Evolutionary conservation across 2,113 vertebrate species (phyloP).

Genomic region (Mohoua ochrocephala): DNA sequence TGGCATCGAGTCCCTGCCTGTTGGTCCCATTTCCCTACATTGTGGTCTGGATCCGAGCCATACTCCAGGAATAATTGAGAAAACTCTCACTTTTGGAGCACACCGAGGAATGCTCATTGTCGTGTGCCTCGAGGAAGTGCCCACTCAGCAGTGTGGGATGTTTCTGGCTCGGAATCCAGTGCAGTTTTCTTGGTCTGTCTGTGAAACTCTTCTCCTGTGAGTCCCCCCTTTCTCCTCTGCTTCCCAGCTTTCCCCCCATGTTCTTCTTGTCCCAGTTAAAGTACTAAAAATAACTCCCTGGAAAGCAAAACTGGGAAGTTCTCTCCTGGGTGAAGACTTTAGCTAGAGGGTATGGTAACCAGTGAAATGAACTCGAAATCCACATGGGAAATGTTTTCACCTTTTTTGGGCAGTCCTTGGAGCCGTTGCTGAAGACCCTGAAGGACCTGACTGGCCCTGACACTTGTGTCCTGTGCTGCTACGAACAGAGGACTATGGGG

Average conservation of each 20-base stretch:
- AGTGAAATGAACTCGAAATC: neutral
- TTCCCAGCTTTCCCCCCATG: neutral
- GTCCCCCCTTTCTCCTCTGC: neutral
- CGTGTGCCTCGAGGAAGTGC: neutral
- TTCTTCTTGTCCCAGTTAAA: conserved; percentile 16
- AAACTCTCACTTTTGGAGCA: neutral
- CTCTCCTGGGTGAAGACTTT: neutral
- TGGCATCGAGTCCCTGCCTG: accelerated
- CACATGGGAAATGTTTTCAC: neutral
- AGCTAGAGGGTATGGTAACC: neutral
- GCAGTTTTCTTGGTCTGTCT: neutral
- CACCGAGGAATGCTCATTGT: neutral
- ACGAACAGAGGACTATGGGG: conserved; percentile 91
- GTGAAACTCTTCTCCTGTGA: neutral
- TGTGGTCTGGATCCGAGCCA: neutral
- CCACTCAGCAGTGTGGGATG: neutral
- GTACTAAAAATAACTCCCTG: conserved; percentile 1
- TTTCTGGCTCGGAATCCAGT: neutral
- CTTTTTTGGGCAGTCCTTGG: conserved; percentile 79
- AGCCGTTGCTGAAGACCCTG: conserved; percentile 87
- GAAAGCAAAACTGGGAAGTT: neutral
- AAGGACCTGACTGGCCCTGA: conserved; percentile 82
- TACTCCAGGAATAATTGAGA: neutral
- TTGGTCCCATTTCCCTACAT: accelerated
- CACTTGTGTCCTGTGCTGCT: conserved; percentile 91